Base-by-base conservation (phyloP, 1,140 invertebrate genomes). In the Temnothorax curvispinosus region DNA sequence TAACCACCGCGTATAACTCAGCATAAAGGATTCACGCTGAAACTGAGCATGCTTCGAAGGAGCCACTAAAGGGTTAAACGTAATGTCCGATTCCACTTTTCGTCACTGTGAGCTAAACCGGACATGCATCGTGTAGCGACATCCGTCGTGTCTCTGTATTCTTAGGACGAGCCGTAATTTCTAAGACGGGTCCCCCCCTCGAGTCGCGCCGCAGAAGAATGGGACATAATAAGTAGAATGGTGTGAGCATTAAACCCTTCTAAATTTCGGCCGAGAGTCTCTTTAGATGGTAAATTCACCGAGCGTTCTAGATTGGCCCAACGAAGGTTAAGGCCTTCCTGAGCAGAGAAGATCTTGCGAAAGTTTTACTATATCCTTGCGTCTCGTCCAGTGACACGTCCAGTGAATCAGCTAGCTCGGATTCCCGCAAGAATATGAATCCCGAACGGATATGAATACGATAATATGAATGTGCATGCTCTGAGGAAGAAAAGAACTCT, bases 251-350 rank as follows among this genome's bases (percentile, higher is more conserved):
- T 85, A 90, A 90, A 76, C 80, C 81, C 81, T 87, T 90, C 72
- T 74, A 81, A 86, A 81, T 88, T 90, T 90, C 74, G 86, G 67
- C 64, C 52, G 52, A 62, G 87, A 74, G 90, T 88, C 84, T 71
- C 88, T 84, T 38, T 60, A 60, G 64, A 82, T 60, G 78, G 21
- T 52, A 60, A 90, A 91, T 92, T 90, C 86, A 89, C 81, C 92
- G 92, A 88, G 92, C 90, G 91, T 94, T 95, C 91, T 95, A 94
- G 94, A 92, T 94, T 94, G 91, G 92, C 89, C 21, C 90, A 91
- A 88, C 92, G 85, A 93, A 95, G 95, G 94, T 95, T 94, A 95
- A 95, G 95, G 94, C 87, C 93, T 94, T 88, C 88, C 38, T 44
- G 80, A 44, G 11, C 47, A 3, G 47, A 13, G 47, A 64, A 54